Evolutionary conservation across 2,888 invertebrate species (phyloP).

Genomic region (Synanthedon formicaeformis): DNA sequence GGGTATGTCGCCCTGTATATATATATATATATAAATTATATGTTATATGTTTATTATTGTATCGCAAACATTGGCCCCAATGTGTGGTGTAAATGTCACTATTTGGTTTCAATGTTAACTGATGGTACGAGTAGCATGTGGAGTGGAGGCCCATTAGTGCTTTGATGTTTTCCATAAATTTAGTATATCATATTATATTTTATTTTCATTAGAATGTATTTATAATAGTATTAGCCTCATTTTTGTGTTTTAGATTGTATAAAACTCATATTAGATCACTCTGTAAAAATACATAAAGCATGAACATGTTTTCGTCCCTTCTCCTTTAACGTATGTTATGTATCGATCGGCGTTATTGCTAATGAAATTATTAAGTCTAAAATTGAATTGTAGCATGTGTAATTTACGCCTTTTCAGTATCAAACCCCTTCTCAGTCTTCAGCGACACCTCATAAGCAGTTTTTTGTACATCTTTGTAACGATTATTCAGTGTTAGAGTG

Average conservation of each 20-base stretch:
- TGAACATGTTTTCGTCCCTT: too few species aligned
- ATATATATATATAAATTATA: not conserved
- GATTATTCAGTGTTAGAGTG: too few species aligned
- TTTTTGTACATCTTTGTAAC: too few species aligned
- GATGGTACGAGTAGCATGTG: not conserved
- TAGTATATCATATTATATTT: conserved; percentile 15
- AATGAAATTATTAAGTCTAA: too few species aligned
- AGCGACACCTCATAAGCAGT: too few species aligned
- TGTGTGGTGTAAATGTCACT: conserved; percentile 4
- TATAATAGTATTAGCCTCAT: conserved; percentile 8
- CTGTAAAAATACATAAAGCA: too few species aligned
- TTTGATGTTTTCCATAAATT: not conserved
- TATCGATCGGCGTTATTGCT: not conserved
- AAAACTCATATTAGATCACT: too few species aligned
- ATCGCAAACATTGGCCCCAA: conserved; percentile 24
- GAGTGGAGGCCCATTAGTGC: not conserved
- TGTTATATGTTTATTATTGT: not conserved
- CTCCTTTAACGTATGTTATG: conserved; percentile 1
- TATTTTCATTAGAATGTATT: conserved; percentile 3
- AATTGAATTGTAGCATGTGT: not conserved
- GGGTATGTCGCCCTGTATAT: conserved; percentile 72
- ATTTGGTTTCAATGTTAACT: not conserved
- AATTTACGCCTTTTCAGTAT: too few species aligned
- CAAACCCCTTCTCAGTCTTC: too few species aligned
- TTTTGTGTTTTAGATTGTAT: conserved; percentile 6